Conservation (phyloP, 2,888 invertebrate species). For the Trissonchulus latispiculum region DNA sequence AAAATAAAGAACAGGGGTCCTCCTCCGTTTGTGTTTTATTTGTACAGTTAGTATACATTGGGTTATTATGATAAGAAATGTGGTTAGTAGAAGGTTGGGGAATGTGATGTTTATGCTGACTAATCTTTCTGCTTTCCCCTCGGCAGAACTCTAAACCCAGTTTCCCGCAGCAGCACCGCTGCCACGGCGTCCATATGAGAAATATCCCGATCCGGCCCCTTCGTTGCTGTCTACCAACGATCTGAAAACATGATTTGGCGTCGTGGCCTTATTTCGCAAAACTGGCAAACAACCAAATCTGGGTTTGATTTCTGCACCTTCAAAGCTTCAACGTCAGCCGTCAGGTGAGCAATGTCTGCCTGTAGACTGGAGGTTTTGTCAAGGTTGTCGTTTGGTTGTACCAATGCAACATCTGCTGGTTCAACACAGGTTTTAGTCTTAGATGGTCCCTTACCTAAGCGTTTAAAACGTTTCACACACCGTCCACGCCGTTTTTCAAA, state of each 20-base stretch:
- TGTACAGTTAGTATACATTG: too few relatives aligned
- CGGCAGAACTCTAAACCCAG: neutral
- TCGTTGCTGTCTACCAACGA: neutral
- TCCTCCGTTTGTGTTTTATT: too few relatives aligned
- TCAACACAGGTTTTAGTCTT: neutral
- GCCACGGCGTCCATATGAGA: neutral
- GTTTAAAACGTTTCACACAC: neutral
- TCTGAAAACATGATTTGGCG: neutral
- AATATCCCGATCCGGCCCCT: too few relatives aligned
- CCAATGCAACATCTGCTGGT: neutral
- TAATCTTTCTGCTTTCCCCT: neutral
- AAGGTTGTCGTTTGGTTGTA: neutral
- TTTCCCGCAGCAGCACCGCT: neutral
- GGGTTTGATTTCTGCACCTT: neutral
- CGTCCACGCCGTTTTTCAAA: too few relatives aligned
- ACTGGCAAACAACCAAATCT: neutral
- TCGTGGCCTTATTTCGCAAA: neutral
- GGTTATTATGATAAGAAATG: too few relatives aligned
- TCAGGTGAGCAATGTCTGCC: neutral
- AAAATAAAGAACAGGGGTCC: too few relatives aligned
- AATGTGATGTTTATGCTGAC: too few relatives aligned
- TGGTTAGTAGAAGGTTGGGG: too few relatives aligned
- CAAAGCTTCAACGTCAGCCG: neutral
- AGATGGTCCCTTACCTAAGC: too few relatives aligned
- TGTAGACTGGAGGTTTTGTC: neutral